A percentile compares a stretch with the other conserved stretches of the same genome.
phyloP scores from a whole-genome alignment of 2,113 vertebrate species.

The Cranoglanis bouderius region DNA sequence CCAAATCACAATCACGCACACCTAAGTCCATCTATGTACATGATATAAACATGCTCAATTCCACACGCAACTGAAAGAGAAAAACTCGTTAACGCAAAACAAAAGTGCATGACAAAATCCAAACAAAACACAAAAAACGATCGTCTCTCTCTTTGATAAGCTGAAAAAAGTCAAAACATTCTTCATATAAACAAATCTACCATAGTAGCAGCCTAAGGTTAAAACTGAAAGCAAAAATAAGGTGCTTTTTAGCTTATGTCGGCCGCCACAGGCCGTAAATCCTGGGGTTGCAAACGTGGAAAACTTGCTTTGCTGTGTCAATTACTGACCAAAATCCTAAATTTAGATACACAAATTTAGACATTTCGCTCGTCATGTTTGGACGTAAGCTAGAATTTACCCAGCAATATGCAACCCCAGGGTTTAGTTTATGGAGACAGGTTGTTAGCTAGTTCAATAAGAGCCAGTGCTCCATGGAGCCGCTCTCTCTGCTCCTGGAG shows the following conservation, averaged over 20 bases:
- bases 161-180: slow-evolving; percentile 80
- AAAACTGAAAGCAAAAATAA: slow-evolving; percentile 86
- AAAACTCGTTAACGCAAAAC: slow-evolving; percentile 69
- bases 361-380: not conserved
- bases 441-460: slow-evolving; percentile 98
- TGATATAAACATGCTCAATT: slow-evolving; percentile 54
- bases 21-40: slow-evolving; percentile 49
- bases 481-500: slow-evolving; percentile 96
- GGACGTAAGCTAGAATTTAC: not conserved
- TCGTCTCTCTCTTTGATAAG: slow-evolving; percentile 68
- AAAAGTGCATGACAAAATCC: slow-evolving; percentile 76
- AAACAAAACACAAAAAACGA: slow-evolving; percentile 54
- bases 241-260: slow-evolving; percentile 96
- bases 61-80: slow-evolving; percentile 79
- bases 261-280: slow-evolving; percentile 50
- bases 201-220: slow-evolving; percentile 96
- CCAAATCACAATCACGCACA: slow-evolving; percentile 76
- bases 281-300: slow-evolving; percentile 23
- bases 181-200: slow-evolving; percentile 93
- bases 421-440: slow-evolving; percentile 75
- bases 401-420: slow-evolving; percentile 34
- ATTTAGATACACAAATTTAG: not conserved
- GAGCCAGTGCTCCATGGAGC: slow-evolving; percentile 90
- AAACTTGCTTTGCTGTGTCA: not conserved
- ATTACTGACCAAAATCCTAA: slow-evolving; percentile 1